Base-by-base conservation (phyloP, 2,113 vertebrate species). In the Cygnus buccinator region DNA sequence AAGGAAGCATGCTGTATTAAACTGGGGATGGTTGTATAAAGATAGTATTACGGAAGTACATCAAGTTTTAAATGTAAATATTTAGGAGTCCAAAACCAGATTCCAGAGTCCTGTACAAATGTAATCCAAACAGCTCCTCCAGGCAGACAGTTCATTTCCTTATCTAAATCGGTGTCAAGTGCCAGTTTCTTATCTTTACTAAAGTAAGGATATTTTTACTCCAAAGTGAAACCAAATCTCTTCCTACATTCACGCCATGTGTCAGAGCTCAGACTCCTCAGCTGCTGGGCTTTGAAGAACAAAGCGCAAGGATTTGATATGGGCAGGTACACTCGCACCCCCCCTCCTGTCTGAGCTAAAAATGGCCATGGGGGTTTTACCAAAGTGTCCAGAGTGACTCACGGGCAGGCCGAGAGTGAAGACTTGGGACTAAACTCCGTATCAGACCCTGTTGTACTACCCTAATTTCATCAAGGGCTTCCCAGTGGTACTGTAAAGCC, bases 271-370 rank as follows among this genome's bases (percentile, higher is more conserved):
- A 66, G 50, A 41, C 18, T 74, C 48, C 89, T 95, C 76, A 71
- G 73, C 83, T 92, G 85, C 88, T 82, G 84, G 44, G 72, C 82
- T 93, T 11, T 28, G 65, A 93, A 85, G 68, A 86, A 63, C 44
- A 74, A 66, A 89, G 63, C 71, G 67, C 17, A 41, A 11, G 82
- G 54, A 86, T 84, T 95, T 83, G 11, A 74, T 39, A 84, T 5
- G 46, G 67, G 52, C 28, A 63, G n/a, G 48, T 59, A 41, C 31
- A 46, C 43, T 43, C 75, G n/a, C 72, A 90, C 23, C 29, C 54
- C 29, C 54, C n/a, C 62, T 73, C 83, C 65, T 8, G 13, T 33
- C 62, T 33, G 52, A 92, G 80, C 59, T 74, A 52, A 63, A 93
- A 84, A 83, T 2, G 35, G 48, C 35, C 52, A 21, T 0, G 3